Conservation (phyloP, 1,140 invertebrate genomes). For the Varroa destructor region DNA sequence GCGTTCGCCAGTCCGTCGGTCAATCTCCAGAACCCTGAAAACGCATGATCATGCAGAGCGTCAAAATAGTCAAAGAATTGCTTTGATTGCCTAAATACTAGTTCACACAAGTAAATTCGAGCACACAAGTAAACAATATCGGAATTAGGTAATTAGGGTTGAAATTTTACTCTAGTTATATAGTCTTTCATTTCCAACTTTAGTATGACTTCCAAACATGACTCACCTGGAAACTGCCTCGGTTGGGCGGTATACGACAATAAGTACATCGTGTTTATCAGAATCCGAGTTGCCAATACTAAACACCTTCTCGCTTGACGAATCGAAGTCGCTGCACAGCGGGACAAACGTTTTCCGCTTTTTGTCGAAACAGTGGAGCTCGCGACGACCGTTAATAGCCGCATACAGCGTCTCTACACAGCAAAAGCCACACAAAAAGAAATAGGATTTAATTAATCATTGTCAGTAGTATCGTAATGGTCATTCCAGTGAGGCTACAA, state of each 20-base stretch:
- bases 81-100: too few species aligned
- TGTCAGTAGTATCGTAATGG: too few species aligned
- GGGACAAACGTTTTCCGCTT: slow-evolving; percentile 8
- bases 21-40: slow-evolving; percentile 18
- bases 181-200: too few species aligned
- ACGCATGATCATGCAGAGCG: neutral
- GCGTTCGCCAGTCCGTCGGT: neutral
- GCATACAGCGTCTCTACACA: slow-evolving; percentile 1
- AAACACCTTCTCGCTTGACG: neutral
- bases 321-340: slow-evolving; percentile 3
- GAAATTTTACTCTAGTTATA: too few species aligned
- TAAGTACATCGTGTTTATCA: neutral
- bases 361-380: neutral
- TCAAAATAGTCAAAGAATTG: too few species aligned
- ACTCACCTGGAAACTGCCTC: slow-evolving; percentile 23
- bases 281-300: slow-evolving; percentile 9
- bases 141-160: too few species aligned
- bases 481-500: too few species aligned
- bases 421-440: too few species aligned
- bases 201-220: neutral
- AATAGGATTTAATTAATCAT: too few species aligned
- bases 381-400: slow-evolving; percentile 7
- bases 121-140: too few species aligned
- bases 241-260: slow-evolving; percentile 1
- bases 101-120: too few species aligned